Evolutionary conservation across 92 coral and sea anemone species (phyloP).

Genomic region (Bergia puertoricense): DNA sequence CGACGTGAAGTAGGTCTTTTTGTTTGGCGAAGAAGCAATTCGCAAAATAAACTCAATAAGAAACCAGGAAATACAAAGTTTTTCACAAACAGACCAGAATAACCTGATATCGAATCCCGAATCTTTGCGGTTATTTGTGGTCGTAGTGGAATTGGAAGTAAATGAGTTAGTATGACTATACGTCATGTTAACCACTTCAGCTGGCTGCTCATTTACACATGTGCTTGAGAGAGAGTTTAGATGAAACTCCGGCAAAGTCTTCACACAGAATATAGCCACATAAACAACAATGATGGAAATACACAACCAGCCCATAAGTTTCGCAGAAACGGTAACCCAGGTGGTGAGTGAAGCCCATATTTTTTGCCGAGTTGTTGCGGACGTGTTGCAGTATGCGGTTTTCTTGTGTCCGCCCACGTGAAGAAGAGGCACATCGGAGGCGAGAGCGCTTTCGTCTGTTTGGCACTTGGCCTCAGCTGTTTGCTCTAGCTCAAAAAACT

Average conservation of each 20-base stretch:
- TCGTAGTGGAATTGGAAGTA: background rate
- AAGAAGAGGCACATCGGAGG: slow-evolving; percentile 1
- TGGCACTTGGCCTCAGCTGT: slow-evolving; percentile 43
- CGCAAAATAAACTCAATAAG: slow-evolving; percentile 55
- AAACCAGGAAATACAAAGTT: slow-evolving; percentile 57
- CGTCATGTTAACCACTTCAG: background rate
- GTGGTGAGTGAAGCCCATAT: slow-evolving; percentile 30
- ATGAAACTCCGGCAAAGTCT: slow-evolving; percentile 23
- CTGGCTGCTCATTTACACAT: slow-evolving; percentile 14
- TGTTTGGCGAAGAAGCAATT: slow-evolving; percentile 39
- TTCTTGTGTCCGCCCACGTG: background rate
- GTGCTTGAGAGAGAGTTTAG: background rate
- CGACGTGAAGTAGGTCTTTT: slow-evolving; percentile 41
- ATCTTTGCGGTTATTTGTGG: background rate
- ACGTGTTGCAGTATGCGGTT: background rate
- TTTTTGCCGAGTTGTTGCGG: slow-evolving; percentile 1
- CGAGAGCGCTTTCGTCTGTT: background rate
- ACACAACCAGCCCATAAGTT: slow-evolving; percentile 32
- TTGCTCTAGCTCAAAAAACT: slow-evolving; percentile 56
- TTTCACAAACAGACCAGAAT: slow-evolving; percentile 63
- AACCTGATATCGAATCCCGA: slow-evolving; percentile 4
- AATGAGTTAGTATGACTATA: background rate
- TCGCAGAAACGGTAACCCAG: slow-evolving; percentile 17
- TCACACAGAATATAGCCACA: slow-evolving; percentile 20
- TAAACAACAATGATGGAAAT: slow-evolving; percentile 10